phyloP scores from a whole-genome alignment of 2,113 vertebrate species.

The Oncorhynchus kisutch region DNA sequence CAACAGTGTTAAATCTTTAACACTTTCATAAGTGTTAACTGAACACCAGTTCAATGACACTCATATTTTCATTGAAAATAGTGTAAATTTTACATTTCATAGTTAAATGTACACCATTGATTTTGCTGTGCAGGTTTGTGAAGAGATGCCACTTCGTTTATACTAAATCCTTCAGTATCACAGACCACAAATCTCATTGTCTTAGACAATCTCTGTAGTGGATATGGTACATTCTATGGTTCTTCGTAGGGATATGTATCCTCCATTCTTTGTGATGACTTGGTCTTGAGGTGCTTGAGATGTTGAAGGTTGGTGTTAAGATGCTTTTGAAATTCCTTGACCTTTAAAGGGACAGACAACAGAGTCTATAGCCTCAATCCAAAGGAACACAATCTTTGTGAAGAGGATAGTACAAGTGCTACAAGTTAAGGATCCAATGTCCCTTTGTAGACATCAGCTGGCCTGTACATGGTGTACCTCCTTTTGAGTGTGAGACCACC shows the following conservation, averaged over 20 bases:
- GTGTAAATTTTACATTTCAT: too few species aligned
- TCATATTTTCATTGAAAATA: too few species aligned
- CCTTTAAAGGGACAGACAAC: neutral
- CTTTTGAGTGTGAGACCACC: constrained; percentile 52
- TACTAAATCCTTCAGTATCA: neutral
- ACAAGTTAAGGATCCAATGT: neutral
- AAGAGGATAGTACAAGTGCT: neutral
- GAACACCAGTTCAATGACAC: too few species aligned
- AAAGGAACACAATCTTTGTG: neutral
- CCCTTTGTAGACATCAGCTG: neutral
- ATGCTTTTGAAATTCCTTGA: neutral
- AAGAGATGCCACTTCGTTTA: neutral
- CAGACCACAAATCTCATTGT: neutral
- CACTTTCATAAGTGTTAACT: too few species aligned
- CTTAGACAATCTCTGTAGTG: neutral
- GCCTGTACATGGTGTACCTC: neutral
- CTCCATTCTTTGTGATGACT: too few species aligned
- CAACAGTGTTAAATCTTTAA: too few species aligned
- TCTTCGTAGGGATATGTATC: too few species aligned
- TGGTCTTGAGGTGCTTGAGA: neutral
- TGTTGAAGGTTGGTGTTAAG: neutral
- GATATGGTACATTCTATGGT: neutral
- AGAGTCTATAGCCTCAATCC: neutral
- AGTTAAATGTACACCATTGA: too few species aligned
- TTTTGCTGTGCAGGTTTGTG: too few species aligned